A percentile compares a stretch with the other conserved stretches of the same genome.
phyloP scores from a whole-genome alignment of 2,888 invertebrate species.

The Microchrysa polita region DNA sequence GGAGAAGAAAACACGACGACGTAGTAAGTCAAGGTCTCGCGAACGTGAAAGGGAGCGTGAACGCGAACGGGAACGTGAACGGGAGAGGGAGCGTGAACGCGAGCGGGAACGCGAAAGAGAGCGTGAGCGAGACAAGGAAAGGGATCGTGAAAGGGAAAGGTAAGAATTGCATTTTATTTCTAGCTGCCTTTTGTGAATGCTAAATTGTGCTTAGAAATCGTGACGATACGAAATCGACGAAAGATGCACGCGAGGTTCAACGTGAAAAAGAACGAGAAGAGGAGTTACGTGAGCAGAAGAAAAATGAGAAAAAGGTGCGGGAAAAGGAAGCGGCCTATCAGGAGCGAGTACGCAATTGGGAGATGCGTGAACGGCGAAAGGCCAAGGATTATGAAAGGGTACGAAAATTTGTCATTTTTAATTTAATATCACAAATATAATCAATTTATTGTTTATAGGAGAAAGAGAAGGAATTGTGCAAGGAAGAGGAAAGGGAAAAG shows the following conservation, averaged over 20 bases:
- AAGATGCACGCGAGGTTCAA: constrained; percentile 71
- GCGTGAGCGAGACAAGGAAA: constrained; percentile 67
- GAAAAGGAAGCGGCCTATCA: constrained; percentile 98
- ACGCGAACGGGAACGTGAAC: constrained; percentile 66
- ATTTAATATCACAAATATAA: too few species aligned
- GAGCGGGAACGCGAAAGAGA: constrained; percentile 69
- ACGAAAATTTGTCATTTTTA: neutral
- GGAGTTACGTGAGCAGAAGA: constrained; percentile 89
- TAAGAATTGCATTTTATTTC: neutral
- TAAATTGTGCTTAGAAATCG: constrained; percentile 56
- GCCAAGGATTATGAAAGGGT: constrained; percentile 86
- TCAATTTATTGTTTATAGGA: constrained; percentile 64
- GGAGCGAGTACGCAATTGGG: constrained; percentile 83
- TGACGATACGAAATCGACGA: constrained; percentile 66
- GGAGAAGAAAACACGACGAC: constrained; percentile 64
- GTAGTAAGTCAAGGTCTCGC: constrained; percentile 68
- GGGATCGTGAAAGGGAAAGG: constrained; percentile 65
- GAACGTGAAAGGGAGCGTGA: constrained; percentile 70
- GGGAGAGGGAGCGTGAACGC: constrained; percentile 67
- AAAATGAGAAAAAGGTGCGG: constrained; percentile 87
- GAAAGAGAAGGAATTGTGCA: constrained; percentile 82
- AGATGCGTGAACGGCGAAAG: constrained; percentile 87
- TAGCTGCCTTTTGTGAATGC: too few species aligned
- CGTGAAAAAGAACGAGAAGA: constrained; percentile 89
- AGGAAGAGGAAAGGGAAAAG: constrained; percentile 86